A percentile compares a stretch with the other conserved stretches of the same genome.
These are phyloP conservation scores for Blomia tropicalis DNA, from an alignment of 2,888 invertebrate genomes.

Conservation along the genomic window DNA sequence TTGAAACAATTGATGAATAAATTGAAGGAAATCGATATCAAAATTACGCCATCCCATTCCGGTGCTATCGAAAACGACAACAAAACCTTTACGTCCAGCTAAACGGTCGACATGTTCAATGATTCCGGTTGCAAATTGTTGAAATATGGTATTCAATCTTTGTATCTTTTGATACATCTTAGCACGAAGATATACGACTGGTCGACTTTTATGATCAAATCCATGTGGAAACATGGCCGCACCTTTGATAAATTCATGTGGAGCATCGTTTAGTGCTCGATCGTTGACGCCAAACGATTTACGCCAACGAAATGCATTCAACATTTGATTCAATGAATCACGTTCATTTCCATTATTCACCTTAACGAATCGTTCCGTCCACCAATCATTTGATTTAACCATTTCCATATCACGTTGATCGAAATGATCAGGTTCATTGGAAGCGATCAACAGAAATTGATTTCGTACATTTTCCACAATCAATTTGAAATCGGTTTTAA, in stretches of 20 bases:
- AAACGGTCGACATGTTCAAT: background rate
- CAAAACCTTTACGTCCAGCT: background rate
- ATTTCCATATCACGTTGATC: background rate
- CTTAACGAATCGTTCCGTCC: background rate
- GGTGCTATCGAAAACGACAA: constrained; percentile 7
- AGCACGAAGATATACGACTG: background rate
- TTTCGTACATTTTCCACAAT: too few species aligned
- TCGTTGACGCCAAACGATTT: constrained; percentile 7
- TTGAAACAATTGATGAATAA: constrained; percentile 2
- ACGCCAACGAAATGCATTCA: constrained; percentile 7
- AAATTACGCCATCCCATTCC: constrained; percentile 7
- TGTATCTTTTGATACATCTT: constrained; percentile 12
- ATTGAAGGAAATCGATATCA: constrained; percentile 16
- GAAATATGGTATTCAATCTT: background rate
- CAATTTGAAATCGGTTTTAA: too few species aligned
- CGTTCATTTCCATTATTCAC: background rate
- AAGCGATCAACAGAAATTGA: background rate
- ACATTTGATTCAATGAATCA: background rate
- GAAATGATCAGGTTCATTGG: background rate
- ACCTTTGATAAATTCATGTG: constrained; percentile 6
- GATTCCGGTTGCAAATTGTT: constrained; percentile 13
- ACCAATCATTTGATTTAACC: background rate
- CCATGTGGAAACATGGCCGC: constrained; percentile 10
- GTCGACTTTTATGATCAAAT: background rate
- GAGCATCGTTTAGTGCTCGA: background rate